These are phyloP conservation scores for Cryptotis parvus DNA, from an alignment of 2,113 vertebrate genomes.

Conservation along the genomic window DNA sequence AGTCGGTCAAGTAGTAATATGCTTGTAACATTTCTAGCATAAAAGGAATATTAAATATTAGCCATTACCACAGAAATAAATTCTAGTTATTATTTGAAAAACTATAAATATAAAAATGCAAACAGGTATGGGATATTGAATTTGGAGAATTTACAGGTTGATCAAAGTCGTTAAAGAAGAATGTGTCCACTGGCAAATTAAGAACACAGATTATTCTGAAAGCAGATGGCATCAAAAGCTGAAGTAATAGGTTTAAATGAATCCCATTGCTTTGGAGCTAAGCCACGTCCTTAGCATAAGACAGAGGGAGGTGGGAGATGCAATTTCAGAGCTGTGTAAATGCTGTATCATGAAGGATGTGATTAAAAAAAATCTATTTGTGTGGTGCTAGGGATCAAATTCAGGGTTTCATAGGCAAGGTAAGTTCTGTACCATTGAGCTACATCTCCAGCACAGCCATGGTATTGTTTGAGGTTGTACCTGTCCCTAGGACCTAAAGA, in stretches of 20 bases:
- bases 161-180: not conserved
- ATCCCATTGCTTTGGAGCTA: not conserved
- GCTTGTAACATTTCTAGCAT: not conserved
- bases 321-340: not conserved
- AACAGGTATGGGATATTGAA: not conserved
- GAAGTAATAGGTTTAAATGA: not conserved
- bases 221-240: not conserved
- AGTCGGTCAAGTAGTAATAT: not conserved
- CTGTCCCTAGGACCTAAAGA: not conserved
- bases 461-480: not conserved
- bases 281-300: not conserved
- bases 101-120: not conserved
- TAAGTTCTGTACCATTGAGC: no score
- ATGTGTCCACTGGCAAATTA: not conserved
- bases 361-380: no score
- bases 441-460: no score
- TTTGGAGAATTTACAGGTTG: not conserved
- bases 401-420: no score
- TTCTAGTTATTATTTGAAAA: not conserved
- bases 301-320: not conserved
- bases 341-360: not conserved
- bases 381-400: no score
- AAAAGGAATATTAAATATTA: not conserved
- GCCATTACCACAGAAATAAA: not conserved
- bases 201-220: not conserved